Evolutionary conservation across 2,113 vertebrate genomes (phyloP), one percentile per base, ranked within the genome.

Genomic region (Cyanoliseus patagonus): DNA sequence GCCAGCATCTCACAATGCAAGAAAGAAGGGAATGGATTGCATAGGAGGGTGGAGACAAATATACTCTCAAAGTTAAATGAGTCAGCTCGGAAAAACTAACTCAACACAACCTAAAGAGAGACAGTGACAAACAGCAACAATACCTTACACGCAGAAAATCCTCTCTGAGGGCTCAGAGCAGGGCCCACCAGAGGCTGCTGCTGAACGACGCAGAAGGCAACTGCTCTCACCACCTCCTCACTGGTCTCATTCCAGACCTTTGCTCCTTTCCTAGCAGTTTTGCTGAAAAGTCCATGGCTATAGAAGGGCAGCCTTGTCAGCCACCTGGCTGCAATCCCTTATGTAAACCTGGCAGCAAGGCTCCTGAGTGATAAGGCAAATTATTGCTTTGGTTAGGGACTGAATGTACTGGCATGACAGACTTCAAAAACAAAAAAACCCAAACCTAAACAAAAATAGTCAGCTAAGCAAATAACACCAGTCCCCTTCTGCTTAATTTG

Each of bases 71-170:
- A 87, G 70, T 91, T 89, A 95, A 93, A 78, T 96, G 96, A 97
- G 92, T 97, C 95, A 96, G 88, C 89, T 96, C 51, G 91, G 96
- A 97, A 96, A 97, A 96, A 97, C 77, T 93, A 96, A 95, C 88
- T 94, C 91, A 89, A 95, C 41, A 73, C 76, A 96, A 92, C 59
- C 46, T 96, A 94, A 92, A 94, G 74, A 83, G 25, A 83, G 37
- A 92, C 81, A 86, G 73, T 46, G 51, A 90, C 74, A 95, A 96
- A 95, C 47, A 89, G 52, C 42, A 81, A 55, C 62, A 87, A 73
- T 31, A 61, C 12, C 33, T 75, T 57, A 76, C 47, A 82, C 52
- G 76, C 51, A 66, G 84, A 41, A 68, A 7, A 23, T 31, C 51
- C 28, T 73, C 55, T 75, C 63, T 8, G 42, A 86, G 49, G 17